These are phyloP conservation scores for Rhodinocichla rosea DNA, from an alignment of 2,113 vertebrate genomes.

Conservation along the genomic window DNA sequence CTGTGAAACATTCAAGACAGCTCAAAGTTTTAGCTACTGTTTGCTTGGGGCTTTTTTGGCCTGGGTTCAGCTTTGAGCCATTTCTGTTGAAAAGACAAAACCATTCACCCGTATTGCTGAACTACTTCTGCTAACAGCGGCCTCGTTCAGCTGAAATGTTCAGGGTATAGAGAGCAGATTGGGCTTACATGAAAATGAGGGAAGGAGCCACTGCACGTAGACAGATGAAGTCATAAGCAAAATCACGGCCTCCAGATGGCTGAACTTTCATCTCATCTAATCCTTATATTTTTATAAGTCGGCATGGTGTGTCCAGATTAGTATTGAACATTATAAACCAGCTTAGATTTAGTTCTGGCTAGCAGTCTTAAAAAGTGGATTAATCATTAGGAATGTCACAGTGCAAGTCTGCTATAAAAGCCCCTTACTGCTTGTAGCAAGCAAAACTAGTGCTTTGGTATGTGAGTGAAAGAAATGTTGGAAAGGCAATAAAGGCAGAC, in stretches of 20 bases:
- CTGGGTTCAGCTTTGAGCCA: background rate
- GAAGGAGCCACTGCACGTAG: background rate
- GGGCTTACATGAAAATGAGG: background rate
- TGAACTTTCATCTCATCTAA: constrained; percentile 55
- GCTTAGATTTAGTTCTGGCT: constrained; percentile 12
- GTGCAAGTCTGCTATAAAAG: background rate
- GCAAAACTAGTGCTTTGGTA: background rate
- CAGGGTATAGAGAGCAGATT: background rate
- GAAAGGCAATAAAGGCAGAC: background rate
- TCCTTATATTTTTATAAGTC: constrained; percentile 49
- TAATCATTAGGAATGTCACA: background rate
- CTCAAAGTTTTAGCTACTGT: background rate
- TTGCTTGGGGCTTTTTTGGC: background rate
- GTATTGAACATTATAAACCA: constrained; percentile 24
- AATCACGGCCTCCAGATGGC: constrained; percentile 49
- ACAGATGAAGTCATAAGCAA: constrained; percentile 41
- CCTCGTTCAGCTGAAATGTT: background rate
- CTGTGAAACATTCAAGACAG: background rate
- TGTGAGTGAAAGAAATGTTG: background rate
- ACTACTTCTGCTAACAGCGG: background rate
- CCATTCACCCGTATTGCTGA: background rate
- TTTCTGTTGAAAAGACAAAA: background rate
- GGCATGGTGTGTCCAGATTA: constrained; percentile 7
- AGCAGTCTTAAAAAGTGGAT: constrained; percentile 3
- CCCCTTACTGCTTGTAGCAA: background rate